Base-by-base conservation (phyloP, 1,140 invertebrate genomes). In the Drosophila oshimai region DNA sequence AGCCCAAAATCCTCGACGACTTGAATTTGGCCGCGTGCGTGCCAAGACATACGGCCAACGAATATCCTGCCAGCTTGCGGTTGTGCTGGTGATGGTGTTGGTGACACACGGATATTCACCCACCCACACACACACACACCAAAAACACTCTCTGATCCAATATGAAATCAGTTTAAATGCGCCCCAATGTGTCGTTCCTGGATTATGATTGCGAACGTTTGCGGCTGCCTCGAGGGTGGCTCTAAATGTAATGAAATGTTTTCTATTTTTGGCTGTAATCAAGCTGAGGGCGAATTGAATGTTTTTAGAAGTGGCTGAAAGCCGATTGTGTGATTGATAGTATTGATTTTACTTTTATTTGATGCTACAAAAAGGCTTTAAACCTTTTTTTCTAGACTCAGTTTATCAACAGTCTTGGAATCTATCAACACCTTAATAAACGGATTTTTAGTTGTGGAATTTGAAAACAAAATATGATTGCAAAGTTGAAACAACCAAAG, bases 141-240 rank as follows among this genome's bases (percentile, higher is more conserved):
- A 18, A 29, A 55, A 31, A 57, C 42, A 51, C 37, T 41, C 70
- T 29, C 79, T 55, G 69, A 71, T 58, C 67, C 61, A 73, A 73
- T 87, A 87, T 76, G 58, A 86, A 86, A 87, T 86, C 81, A 62
- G 73, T 87, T 86, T 81, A 86, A 86, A 87, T 87, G 73, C 44
- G 81, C 81, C 83, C 83, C 81, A 76, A 87, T 87, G 83, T 87
- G 81, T 87, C 68, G 81, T 77, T 76, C 75, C 54, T 69, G 62
- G 62, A 74, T 86, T 81, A 88, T 88, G 81, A 81, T 81, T 67
- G 50, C 67, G 49, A 81, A 49, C 58, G 45, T 20, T 76, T 64
- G 34, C 22, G 15, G 53, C 17, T 60, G 53, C 37, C 42, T 17
- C 50, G 64, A 69, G 67, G 69, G 55, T 13, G 26, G 28, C n/a